Evolutionary conservation across 2,113 vertebrate genomes (phyloP).

Genomic region (Octodon degus): DNA sequence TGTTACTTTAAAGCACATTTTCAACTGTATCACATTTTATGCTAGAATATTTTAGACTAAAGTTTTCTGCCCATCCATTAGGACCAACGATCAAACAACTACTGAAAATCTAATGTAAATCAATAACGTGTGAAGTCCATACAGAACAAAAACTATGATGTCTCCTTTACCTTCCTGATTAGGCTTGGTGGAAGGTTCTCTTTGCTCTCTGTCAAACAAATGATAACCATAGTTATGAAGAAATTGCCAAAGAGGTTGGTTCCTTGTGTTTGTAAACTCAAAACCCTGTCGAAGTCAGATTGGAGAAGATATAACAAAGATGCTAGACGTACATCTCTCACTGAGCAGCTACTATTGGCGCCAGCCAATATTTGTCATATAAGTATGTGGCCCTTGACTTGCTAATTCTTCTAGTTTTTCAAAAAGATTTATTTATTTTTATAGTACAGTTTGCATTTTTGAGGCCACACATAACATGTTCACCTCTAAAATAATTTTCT

Average conservation of each 20-base stretch:
- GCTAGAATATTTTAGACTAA: constrained; percentile 42
- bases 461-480: neutral
- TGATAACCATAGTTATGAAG: neutral
- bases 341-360: neutral
- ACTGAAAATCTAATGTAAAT: neutral
- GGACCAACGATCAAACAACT: constrained; percentile 37
- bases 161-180: neutral
- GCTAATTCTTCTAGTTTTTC: neutral
- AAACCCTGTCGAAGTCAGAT: neutral
- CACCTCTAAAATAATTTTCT: neutral
- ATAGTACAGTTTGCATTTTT: neutral
- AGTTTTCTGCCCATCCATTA: neutral
- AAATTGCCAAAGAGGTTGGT: neutral
- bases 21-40: neutral
- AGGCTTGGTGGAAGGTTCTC: neutral
- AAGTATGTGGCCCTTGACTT: neutral
- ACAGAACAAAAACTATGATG: neutral
- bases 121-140: neutral
- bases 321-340: neutral
- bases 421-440: neutral
- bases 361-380: neutral
- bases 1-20: constrained; percentile 3
- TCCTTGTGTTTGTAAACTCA: neutral
- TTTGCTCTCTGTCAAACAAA: neutral
- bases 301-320: neutral